Evolutionary conservation across 1,140 invertebrate species (phyloP).

Genomic region (Drosophila grimshawi): DNA sequence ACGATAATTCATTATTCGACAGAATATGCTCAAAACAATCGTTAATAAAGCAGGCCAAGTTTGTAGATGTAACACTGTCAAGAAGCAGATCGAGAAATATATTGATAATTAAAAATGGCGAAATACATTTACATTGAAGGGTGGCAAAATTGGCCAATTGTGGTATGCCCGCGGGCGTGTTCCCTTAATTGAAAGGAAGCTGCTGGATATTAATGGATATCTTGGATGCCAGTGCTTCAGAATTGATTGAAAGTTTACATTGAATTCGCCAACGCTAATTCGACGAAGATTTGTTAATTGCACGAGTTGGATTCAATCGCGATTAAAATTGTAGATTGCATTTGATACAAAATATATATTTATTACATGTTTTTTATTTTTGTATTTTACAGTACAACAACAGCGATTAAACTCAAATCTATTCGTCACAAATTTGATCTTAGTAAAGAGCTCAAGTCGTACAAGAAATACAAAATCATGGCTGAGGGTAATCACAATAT

Average conservation of each 20-base stretch:
- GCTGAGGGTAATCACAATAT: too few relatives aligned
- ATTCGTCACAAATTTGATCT: too few relatives aligned
- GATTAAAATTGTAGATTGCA: neutral
- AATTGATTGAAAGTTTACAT: slow-evolving; percentile 27
- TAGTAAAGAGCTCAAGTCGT: too few relatives aligned
- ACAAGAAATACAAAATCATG: too few relatives aligned
- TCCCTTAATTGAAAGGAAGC: slow-evolving; percentile 38
- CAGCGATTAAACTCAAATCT: too few relatives aligned
- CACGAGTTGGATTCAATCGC: neutral
- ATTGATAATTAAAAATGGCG: neutral
- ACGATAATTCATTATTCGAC: too few relatives aligned
- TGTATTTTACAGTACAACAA: neutral
- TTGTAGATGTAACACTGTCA: too few relatives aligned
- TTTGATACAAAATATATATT: neutral
- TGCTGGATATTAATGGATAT: slow-evolving; percentile 37
- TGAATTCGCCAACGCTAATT: slow-evolving; percentile 6
- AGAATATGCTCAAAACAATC: neutral
- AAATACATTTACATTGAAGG: neutral
- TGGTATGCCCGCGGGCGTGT: slow-evolving; percentile 19
- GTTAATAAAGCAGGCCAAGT: neutral
- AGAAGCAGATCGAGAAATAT: neutral
- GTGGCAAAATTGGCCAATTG: neutral
- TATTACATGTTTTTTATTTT: neutral
- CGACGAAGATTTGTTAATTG: neutral
- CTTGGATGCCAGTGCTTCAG: slow-evolving; percentile 21